Percentiles rank a stretch among this genome's conserved stretches.
These are phyloP conservation scores for Acropternis orthonyx DNA, from an alignment of 2,797 vertebrate genomes.

Conservation along the genomic window DNA sequence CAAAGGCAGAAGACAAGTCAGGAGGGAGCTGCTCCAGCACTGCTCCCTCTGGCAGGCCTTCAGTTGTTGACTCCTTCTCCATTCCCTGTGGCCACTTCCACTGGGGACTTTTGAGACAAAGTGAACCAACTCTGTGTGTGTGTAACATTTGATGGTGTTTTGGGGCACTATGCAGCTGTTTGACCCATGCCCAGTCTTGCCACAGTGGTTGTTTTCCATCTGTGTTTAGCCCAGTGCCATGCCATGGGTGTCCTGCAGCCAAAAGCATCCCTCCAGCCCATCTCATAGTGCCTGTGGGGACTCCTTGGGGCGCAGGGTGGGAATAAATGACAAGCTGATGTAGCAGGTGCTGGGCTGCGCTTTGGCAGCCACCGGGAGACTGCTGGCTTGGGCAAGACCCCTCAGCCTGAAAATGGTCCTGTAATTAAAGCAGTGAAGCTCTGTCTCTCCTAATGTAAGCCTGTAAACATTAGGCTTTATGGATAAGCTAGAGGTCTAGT, in stretches of 20 bases:
- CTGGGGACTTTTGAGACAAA: neutral
- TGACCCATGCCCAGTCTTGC: neutral
- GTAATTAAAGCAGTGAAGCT: neutral
- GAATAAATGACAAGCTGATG: neutral
- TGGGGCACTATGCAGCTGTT: neutral
- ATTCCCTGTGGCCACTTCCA: neutral
- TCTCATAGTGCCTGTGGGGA: rapidly evolving
- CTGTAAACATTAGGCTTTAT: neutral
- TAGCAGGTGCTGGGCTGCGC: neutral
- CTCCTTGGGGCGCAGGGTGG: neutral
- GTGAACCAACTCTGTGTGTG: neutral
- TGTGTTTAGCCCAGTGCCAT: neutral
- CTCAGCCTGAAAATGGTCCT: neutral
- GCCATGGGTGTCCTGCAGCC: neutral
- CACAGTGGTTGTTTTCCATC: neutral
- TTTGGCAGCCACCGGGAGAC: neutral
- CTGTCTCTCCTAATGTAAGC: neutral
- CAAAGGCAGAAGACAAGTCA: neutral
- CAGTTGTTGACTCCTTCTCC: neutral
- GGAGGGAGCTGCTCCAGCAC: neutral
- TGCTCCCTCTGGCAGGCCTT: rapidly evolving
- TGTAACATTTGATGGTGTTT: neutral
- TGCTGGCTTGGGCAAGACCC: neutral
- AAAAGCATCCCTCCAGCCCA: neutral
- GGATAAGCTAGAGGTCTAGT: neutral